phyloP scores from a whole-genome alignment of 2,113 vertebrate species.

The Eleginops maclovinus region DNA sequence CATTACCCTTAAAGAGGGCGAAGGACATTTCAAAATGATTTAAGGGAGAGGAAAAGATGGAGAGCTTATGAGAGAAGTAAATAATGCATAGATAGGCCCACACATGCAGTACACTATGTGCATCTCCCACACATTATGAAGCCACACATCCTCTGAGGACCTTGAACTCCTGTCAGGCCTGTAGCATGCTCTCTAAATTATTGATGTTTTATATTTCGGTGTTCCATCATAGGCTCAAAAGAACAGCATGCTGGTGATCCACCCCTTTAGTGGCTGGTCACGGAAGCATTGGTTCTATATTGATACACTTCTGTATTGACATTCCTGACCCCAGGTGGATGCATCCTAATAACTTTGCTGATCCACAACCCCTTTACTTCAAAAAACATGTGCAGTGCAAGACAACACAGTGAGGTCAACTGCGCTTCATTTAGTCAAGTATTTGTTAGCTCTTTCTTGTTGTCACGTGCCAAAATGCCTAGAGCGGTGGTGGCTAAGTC shows the following conservation, averaged over 20 bases:
- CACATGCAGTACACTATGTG: slow-evolving; percentile 10
- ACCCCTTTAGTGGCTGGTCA: neutral
- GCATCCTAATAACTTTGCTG: no score
- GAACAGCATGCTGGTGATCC: neutral
- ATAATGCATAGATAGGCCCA: neutral
- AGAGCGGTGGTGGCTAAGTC: no score
- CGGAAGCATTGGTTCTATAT: no score
- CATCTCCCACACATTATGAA: slow-evolving; percentile 18
- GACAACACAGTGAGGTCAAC: no score
- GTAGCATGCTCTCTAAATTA: slow-evolving; percentile 2
- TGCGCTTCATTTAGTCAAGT: no score
- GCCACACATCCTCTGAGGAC: slow-evolving; percentile 2
- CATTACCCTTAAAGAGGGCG: slow-evolving; percentile 1
- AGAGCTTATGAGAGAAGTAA: neutral
- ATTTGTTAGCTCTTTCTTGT: no score
- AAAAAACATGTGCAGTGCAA: no score
- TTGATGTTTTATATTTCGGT: slow-evolving; percentile 3
- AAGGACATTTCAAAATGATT: neutral
- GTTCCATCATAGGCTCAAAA: neutral
- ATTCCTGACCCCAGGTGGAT: no score
- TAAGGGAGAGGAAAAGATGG: neutral
- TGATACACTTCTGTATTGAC: no score
- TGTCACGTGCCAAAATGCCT: no score
- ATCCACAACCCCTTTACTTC: no score
- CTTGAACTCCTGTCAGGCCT: slow-evolving; percentile 3